Evolutionary conservation across 1,140 invertebrate genomes (phyloP), one percentile per base, ranked within the genome.

Genomic region (Arion vulgaris): DNA sequence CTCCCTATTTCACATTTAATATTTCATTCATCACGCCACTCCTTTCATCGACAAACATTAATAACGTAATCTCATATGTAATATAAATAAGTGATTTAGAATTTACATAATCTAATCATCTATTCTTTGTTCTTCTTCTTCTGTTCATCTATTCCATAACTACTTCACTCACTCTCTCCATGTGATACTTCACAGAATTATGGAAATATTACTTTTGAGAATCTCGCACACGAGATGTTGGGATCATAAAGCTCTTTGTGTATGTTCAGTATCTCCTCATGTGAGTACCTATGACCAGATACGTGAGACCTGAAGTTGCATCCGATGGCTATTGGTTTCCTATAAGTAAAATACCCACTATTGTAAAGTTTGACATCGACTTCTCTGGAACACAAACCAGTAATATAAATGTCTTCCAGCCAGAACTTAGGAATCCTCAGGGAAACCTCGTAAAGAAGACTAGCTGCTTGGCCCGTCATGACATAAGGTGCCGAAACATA

Each of bases 401-500:
- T 84, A 78, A 81, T 84, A 75, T 81, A 66, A n/a, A 84, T 80
- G 36, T 82, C 72, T 32, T 75, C 45, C 57, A 57, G 41, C 57
- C 36, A 41, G 17, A 82, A 75, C 38, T 15, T 34, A 17, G 53
- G 73, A 11, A 83, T 34, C 45, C 74, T 68, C 38, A 75, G 51
- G 7, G 72, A 76, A 26, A 34, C 69, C 28, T 86, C 45, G 83
- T 88, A 91, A 45, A 93, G 79, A 5, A 88, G 75, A n/a, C 62
- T 51, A 0, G 91, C 84, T 23, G 92, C 80, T 13, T 85, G 80
- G 4, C 84, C 85, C 11, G 90, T 89, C 36, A 93, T 81, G 17
- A 90, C 84, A 83, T 93, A 93, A 0, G 92, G 87, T 1, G 91
- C 90, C 9, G 91, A 91, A 0, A 87, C 83, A 84, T 92, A 92